These are phyloP conservation scores for Climacteris rufus DNA, from an alignment of 2,113 vertebrate species.

Conservation along the genomic window DNA sequence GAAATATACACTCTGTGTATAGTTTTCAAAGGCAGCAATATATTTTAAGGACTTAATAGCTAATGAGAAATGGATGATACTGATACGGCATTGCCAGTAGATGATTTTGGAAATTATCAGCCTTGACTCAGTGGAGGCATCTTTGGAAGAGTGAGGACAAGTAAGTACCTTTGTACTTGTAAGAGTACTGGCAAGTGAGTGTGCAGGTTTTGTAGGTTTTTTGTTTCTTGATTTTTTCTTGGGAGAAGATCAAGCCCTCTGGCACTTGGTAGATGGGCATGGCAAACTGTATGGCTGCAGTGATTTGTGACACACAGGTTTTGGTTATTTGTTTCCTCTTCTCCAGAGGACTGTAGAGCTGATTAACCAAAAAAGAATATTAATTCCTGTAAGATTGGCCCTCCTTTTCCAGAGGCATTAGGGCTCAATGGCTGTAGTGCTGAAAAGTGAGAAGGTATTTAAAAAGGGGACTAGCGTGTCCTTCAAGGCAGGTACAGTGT, in stretches of 20 bases:
- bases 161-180: background rate
- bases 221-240: background rate
- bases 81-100: background rate
- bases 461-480: background rate
- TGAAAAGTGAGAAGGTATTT: background rate
- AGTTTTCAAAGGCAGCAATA: background rate
- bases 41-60: background rate
- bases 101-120: background rate
- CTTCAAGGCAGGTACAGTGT: no score
- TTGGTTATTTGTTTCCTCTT: background rate
- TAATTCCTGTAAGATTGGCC: background rate
- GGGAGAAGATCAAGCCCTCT: background rate
- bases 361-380: background rate
- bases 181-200: background rate
- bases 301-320: background rate
- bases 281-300: background rate
- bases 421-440: background rate
- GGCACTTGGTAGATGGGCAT: background rate
- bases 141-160: background rate
- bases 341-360: background rate
- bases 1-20: background rate
- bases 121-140: background rate
- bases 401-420: background rate
- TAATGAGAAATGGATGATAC: background rate
- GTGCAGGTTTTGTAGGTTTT: background rate